Conservation (phyloP, 2,797 vertebrate genomes). For the Enteromius mattozi region DNA sequence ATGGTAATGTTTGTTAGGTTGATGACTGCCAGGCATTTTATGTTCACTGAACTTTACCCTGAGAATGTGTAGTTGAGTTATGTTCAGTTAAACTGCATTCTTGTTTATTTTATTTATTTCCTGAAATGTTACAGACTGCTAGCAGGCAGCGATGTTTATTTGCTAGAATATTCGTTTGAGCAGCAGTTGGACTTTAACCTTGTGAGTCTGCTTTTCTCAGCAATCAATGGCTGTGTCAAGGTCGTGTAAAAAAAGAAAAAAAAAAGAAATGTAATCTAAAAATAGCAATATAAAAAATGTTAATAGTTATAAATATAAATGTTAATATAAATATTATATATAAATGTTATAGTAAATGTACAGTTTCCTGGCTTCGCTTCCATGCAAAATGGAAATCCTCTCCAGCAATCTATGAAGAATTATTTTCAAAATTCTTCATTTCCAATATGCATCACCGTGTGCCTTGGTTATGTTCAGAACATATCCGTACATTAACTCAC, state of each 20-base stretch:
- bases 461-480: background rate
- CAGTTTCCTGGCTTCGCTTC: background rate
- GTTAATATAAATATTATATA: too few relatives aligned
- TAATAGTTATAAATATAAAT: background rate
- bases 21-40: background rate
- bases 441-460: background rate
- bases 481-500: background rate
- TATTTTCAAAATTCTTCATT: background rate
- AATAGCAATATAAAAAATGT: background rate
- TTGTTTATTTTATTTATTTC: background rate
- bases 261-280: background rate
- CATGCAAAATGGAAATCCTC: background rate
- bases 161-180: conserved; percentile 47
- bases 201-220: background rate
- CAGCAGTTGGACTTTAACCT: conserved; percentile 68
- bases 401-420: background rate
- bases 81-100: background rate
- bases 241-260: background rate
- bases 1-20: background rate
- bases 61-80: background rate
- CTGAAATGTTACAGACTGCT: background rate
- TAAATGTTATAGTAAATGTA: background rate
- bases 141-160: background rate
- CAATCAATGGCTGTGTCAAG: background rate
- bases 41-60: background rate